These are phyloP conservation scores for Sphyrna mokarran DNA, from an alignment of 2,113 vertebrate genomes.

Conservation along the genomic window DNA sequence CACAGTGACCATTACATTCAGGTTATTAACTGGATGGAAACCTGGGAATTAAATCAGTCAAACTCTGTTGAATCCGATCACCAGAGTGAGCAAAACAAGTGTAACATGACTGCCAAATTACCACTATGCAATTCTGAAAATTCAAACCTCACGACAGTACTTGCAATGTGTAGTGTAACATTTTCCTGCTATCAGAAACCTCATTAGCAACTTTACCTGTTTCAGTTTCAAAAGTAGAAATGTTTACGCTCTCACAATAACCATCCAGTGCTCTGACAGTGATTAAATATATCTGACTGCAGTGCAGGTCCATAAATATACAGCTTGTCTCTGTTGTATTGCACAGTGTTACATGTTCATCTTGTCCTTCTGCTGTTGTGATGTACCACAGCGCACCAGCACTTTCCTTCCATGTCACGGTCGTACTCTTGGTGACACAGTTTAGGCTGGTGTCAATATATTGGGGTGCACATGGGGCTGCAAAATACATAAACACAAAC, in stretches of 20 bases:
- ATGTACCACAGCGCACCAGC: conserved; percentile 54
- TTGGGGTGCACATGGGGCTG: conserved; percentile 37
- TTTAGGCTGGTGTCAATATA: conserved; percentile 39
- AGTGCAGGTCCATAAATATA: conserved; percentile 51
- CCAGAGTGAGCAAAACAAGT: not conserved
- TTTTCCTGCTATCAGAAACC: not conserved
- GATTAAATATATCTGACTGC: conserved; percentile 56
- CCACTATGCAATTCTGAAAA: not conserved
- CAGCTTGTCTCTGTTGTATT: conserved; percentile 48
- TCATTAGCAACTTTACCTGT: conserved; percentile 35
- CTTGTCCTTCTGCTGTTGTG: conserved; percentile 49
- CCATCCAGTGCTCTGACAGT: conserved; percentile 55
- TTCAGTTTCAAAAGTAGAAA: conserved; percentile 7
- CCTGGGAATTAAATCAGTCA: not conserved
- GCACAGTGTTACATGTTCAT: conserved; percentile 50
- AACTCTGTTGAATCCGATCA: not conserved
- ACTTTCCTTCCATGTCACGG: conserved; percentile 53
- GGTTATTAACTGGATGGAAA: not conserved
- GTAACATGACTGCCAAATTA: not conserved
- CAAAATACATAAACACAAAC: not conserved
- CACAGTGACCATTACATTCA: not conserved
- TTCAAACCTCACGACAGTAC: not conserved
- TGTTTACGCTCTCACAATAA: conserved; percentile 50
- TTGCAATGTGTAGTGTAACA: not conserved
- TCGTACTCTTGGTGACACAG: conserved; percentile 50